Base-by-base conservation (phyloP, 2,888 invertebrate genomes). In the Clivina fossor region DNA sequence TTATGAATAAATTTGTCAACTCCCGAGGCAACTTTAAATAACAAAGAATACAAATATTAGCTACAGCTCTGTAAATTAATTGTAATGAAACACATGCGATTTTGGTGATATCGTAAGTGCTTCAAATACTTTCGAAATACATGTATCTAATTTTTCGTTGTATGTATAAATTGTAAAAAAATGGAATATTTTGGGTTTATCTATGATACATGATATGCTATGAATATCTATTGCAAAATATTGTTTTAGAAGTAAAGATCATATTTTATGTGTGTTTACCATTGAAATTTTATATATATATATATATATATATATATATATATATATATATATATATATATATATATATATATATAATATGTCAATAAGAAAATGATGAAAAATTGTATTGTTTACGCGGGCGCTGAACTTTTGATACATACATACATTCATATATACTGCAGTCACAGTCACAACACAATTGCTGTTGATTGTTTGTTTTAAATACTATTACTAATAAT, bases 41-140 rank as follows among this genome's bases (percentile, higher is more conserved):
- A 28, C 38, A 49, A 49, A 13, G 30, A 28, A 28, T 15, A 9
- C 37, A 15, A 37, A 37, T 37, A 37, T 37, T n/a, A n/a, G n/a
- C n/a, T n/a, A n/a, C n/a, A n/a, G n/a, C n/a, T n/a, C n/a, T n/a
- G n/a, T n/a, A n/a, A n/a, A n/a, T n/a, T n/a, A n/a, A 11, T 37
- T 11, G 37, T 8, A 26, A 18, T 16, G 41, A 41, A 51, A 51
- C 43, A 41, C 33, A 30, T 51, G 33, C 33, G 51, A 18, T 30
- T 51, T 51, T 51, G 51, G 51, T 51, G 51, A 51, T 51, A 51
- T 40, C 43, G 22, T 20, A 51, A 28, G 22, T 32, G 15, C 43
- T 41, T 51, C 33, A 13, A 51, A 20, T 43, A 4, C 19, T n/a
- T 16, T 4, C 9, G 9, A 11, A 9, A 4, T 30, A 11, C 4